These are phyloP conservation scores for Paralvinella palmiformis DNA, from an alignment of 1,140 invertebrate genomes.

Conservation along the genomic window DNA sequence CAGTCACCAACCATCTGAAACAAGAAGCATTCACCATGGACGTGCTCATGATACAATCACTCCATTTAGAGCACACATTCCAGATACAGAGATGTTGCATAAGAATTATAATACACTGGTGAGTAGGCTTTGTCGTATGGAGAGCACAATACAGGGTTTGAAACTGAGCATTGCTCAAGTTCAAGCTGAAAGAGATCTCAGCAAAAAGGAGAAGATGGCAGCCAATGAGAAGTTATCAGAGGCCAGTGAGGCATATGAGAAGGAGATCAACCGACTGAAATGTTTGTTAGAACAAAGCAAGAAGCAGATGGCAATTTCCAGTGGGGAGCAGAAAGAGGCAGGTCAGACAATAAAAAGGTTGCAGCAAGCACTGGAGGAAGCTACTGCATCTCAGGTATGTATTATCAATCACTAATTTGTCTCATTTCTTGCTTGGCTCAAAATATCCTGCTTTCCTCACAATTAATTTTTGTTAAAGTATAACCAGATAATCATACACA, in stretches of 20 bases:
- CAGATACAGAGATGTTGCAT: not conserved
- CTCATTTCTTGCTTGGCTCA: not conserved
- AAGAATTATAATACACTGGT: slow-evolving; percentile 32
- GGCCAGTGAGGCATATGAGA: slow-evolving; percentile 5
- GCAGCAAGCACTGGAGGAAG: slow-evolving; percentile 25
- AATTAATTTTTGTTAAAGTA: not conserved
- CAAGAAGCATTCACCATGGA: no score
- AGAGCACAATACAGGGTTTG: slow-evolving; percentile 34
- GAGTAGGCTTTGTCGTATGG: slow-evolving; percentile 31
- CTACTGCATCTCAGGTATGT: slow-evolving; percentile 24
- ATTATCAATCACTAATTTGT: not conserved
- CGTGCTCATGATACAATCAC: not conserved
- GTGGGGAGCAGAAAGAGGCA: slow-evolving; percentile 20
- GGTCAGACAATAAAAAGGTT: slow-evolving; percentile 26
- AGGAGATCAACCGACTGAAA: slow-evolving; percentile 23
- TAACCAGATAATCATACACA: not conserved
- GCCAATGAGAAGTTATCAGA: slow-evolving; percentile 11
- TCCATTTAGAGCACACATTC: not conserved
- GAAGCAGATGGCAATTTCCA: slow-evolving; percentile 24
- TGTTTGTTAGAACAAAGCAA: slow-evolving; percentile 22
- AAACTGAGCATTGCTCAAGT: slow-evolving; percentile 30
- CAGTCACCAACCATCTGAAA: no score
- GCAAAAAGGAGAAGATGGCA: slow-evolving; percentile 20
- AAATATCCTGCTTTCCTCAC: not conserved
- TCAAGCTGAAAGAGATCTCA: slow-evolving; percentile 24